Percentiles rank a stretch among this genome's conserved stretches.
phyloP scores from a whole-genome alignment of 1,140 invertebrate genomes.

The Ips nitidus region DNA sequence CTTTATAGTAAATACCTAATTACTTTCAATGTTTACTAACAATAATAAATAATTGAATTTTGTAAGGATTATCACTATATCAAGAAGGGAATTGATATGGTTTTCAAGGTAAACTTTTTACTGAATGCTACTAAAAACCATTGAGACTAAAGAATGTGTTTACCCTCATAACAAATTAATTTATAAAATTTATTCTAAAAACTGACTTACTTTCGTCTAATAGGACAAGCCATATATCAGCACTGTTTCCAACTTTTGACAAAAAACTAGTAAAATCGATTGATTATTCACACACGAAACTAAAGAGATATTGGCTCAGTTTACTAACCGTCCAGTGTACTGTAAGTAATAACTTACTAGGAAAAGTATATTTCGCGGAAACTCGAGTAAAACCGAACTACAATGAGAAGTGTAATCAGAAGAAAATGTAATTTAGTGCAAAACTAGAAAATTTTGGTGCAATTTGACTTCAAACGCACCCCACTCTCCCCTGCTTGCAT shows the following conservation, averaged over 20 bases:
- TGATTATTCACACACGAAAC: conserved; percentile 10
- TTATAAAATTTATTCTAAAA: background rate
- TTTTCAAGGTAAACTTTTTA: background rate
- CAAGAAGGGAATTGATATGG: background rate
- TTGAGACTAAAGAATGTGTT: background rate
- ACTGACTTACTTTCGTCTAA: conserved; percentile 14
- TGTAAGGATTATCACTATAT: background rate
- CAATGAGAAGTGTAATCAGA: no score
- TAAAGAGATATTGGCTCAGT: conserved; percentile 13
- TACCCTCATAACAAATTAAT: background rate
- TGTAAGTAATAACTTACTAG: conserved; percentile 11
- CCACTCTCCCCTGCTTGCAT: no score
- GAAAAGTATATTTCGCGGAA: conserved; percentile 3
- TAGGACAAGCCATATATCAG: conserved; percentile 17
- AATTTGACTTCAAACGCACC: no score
- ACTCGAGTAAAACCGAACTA: no score
- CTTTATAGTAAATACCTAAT: background rate
- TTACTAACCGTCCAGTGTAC: conserved; percentile 1
- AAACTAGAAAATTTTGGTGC: no score
- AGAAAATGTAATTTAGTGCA: no score
- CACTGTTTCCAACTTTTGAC: background rate
- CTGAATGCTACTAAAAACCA: background rate
- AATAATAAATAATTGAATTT: conserved; percentile 2
- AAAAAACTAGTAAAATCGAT: background rate
- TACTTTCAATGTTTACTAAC: background rate